Base-by-base conservation (phyloP, 35 echinoderm and acorn worm species). In the Ophiothrix spiculata region DNA sequence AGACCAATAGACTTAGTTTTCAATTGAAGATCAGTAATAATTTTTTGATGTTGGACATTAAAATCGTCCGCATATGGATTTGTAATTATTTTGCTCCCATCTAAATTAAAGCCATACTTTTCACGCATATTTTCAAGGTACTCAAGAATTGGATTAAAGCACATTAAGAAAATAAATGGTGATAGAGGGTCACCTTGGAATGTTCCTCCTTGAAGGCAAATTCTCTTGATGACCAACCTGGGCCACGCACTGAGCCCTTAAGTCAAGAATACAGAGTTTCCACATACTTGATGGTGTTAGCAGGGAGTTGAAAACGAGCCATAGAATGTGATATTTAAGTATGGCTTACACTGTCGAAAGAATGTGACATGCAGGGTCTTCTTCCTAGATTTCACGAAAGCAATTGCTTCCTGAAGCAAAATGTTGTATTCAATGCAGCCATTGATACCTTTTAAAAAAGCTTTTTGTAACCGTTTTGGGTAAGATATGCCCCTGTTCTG, bases 151-250 rank as follows among this genome's bases (percentile, higher is more conserved):
- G n/a, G n/a, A n/a, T n/a, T n/a, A n/a, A n/a, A n/a, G n/a, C n/a
- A n/a, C n/a, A n/a, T n/a, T n/a, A n/a, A n/a, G n/a, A n/a, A n/a
- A n/a, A n/a, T 76, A 39, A 63, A 75, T 31, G 83, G 83, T 34
- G 83, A 85, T 17, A 85, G 83, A 34, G 83, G 83, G 36, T 74
- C 83, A 23, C 83, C 83, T 36, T 85, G 83, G 35, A 85, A 85
- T 40, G 63, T 60, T 32, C 83, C 64, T 25, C 83, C 32, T 4
- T 32, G 23, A 60, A 85, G 76, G 21, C 28, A 25, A 85, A 85
- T n/a, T 33, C 45, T n/a, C 0, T 25, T 39, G 56, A 64, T 40
- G 1, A 21, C 80, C 80, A 81, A 10, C 6, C 38, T 4, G 80
- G 80, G 14, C 83, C 64, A 11, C 25, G 36, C 8, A 85, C 74